Evolutionary conservation across 2,113 vertebrate species (phyloP).

Genomic region (Cynocephalus volans): DNA sequence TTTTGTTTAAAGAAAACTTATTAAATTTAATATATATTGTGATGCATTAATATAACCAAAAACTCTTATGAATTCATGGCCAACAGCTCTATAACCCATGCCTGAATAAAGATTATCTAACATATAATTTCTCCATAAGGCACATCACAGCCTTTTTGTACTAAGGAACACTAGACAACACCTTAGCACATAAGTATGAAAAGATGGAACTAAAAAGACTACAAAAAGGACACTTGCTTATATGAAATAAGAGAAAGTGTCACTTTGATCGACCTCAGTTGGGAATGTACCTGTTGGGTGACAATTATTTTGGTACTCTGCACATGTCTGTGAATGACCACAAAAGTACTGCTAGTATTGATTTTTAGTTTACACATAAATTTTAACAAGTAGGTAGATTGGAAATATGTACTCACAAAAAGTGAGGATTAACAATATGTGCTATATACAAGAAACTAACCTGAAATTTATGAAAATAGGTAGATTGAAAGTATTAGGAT

Average conservation of each 20-base stretch:
- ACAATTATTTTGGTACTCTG: not conserved
- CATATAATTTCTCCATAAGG: not conserved
- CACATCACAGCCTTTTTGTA: not conserved
- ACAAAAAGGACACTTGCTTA: not conserved
- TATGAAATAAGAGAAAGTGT: not conserved
- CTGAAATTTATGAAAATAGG: not conserved
- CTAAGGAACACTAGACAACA: not conserved
- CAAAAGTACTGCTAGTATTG: not conserved
- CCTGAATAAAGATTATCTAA: not conserved
- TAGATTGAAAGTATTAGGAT: not conserved
- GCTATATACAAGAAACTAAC: not conserved
- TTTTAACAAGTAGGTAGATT: not conserved
- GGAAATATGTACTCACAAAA: not conserved
- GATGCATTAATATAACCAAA: not conserved
- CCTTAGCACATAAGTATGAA: not conserved
- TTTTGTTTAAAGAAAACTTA: not conserved
- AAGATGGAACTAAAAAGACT: not conserved
- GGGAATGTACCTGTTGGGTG: rapidly evolving
- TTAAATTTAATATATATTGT: not conserved
- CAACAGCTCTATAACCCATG: not conserved
- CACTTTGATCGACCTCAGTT: not conserved
- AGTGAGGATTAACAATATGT: not conserved
- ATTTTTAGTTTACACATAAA: not conserved
- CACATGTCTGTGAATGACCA: not conserved
- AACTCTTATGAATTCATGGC: not conserved